Percentiles rank a stretch among this genome's conserved stretches.
Conservation (phyloP, 2,888 invertebrate species). For the Leptogaster cylindrica region DNA sequence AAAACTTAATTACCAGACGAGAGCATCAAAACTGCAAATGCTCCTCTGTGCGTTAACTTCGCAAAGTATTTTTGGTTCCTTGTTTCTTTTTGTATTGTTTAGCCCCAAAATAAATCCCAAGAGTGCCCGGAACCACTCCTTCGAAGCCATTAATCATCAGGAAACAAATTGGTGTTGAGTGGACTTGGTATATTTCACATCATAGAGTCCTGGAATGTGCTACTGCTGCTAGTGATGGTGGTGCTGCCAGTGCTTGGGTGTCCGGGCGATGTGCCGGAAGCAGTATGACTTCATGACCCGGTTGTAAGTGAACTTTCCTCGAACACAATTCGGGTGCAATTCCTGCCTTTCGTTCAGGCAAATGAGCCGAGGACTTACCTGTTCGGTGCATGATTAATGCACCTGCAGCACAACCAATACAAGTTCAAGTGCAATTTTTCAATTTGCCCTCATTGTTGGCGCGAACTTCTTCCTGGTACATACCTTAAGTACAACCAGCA, state of each 20-base stretch:
- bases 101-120: constrained; percentile 22
- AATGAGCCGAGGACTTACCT: constrained; percentile 28
- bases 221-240: no score
- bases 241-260: no score
- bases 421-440: constrained; percentile 31
- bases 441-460: constrained; percentile 12
- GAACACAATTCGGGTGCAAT: constrained; percentile 26
- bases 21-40: constrained; percentile 13
- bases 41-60: not conserved
- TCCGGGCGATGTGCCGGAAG: not conserved
- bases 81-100: no score
- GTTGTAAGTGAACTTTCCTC: constrained; percentile 11
- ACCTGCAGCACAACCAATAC: constrained; percentile 29
- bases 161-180: constrained; percentile 39
- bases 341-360: constrained; percentile 25
- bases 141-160: constrained; percentile 31
- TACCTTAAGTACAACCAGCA: not conserved
- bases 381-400: constrained; percentile 35
- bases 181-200: constrained; percentile 36
- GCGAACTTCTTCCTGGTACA: not conserved
- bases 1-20: constrained; percentile 21
- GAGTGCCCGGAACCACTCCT: constrained; percentile 7
- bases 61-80: constrained; percentile 10
- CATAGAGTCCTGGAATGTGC: constrained; percentile 8
- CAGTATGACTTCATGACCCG: constrained; percentile 15